Evolutionary conservation across 2,888 invertebrate species (phyloP), one percentile per base, ranked within the genome.

Genomic region (Yponomeuta sedellus): DNA sequence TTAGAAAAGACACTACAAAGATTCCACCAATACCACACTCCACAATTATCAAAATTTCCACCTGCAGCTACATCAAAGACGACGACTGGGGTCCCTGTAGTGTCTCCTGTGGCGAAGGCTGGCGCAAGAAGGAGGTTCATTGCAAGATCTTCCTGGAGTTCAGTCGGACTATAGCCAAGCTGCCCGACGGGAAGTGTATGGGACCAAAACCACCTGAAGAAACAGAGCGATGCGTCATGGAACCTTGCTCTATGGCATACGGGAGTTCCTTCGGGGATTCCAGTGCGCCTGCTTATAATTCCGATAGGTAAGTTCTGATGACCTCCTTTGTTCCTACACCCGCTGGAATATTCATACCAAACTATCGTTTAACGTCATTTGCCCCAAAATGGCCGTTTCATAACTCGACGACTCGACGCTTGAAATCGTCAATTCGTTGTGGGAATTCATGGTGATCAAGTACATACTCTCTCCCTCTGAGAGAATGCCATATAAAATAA

Each of bases 71-170:
- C 91, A 95, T 98, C 77, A 95, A 97, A 70, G 97, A 97, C 68
- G 87, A 86, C 11, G 96, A 96, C 66, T 99, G 98, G 98, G 95
- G 97, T 1, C 94, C 96, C 0, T 99, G 99, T 90, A 97, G 97
- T 74, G 96, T 95, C 0, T 95, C 96, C 0, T 98, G 99, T 80
- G 98, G 98, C 0, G 96, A 96, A 80, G 99, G 98, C 0, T 92
- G 95, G 73, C 92, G 96, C n/a, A 94, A 94, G 70, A 94, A 98
- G 44, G 94, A 95, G 74, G 98, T 98, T n/a, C 94, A 96, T 74
- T 99, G 99, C 90, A 97, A 97, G 91, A 98, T 98, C 75, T 98
- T 96, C 86, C 91, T 98, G 69, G 97, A 97, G 83, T 98, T 97
- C 84, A 97, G 97, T 67, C 93, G 95, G 72, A 97, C 97, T 0